Base-by-base conservation (phyloP, 1,140 invertebrate genomes). In the Dolichoris vasculosae region DNA sequence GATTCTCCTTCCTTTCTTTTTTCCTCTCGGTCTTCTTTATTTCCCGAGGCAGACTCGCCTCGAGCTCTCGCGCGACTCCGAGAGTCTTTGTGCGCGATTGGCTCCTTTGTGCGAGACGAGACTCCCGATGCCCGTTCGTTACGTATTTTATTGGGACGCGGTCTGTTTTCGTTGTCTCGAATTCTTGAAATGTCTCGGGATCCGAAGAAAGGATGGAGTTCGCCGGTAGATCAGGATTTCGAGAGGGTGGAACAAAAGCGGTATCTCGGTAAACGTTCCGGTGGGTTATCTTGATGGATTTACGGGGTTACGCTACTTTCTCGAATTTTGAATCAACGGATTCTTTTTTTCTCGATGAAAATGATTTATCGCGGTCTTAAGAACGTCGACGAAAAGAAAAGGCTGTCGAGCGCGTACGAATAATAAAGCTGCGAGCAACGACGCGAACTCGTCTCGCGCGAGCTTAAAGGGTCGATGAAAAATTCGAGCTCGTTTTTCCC, bases 11-110 rank as follows among this genome's bases (percentile, higher is more conserved):
- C 13, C 63, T 6, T 67, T 38, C 63, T 8, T 67, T 8, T 80
- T 32, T 46, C 0, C 46, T 20, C 46, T 26, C n/a, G n/a, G n/a
- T n/a, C 35, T 26, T 80, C 11, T 13, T 76, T 15, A 20, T 64
- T 80, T 59, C 23, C 7, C 1, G 75, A 30, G 20, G 0, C 38
- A 20, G 69, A 59, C 38, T 73, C 38, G n/a, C n/a, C 38, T 73
- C 38, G 38, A 73, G n/a, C 38, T 23, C 23, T 73, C 69, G 38
- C 40, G 23, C 23, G 35, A 38, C 35, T 20, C 26, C 32, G 4
- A 59, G 4, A 59, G 59, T 6, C 78, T 80, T 80, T 80, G 78
- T 80, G 38, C 38, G 55, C 38, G 55, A 80, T 80, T 80, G 59
- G 78, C 59, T 63, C 59, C 78, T 80, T 80, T 80, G 40, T 67